phyloP scores from a whole-genome alignment of 2,113 vertebrate genomes.

The Bothrops jararaca region DNA sequence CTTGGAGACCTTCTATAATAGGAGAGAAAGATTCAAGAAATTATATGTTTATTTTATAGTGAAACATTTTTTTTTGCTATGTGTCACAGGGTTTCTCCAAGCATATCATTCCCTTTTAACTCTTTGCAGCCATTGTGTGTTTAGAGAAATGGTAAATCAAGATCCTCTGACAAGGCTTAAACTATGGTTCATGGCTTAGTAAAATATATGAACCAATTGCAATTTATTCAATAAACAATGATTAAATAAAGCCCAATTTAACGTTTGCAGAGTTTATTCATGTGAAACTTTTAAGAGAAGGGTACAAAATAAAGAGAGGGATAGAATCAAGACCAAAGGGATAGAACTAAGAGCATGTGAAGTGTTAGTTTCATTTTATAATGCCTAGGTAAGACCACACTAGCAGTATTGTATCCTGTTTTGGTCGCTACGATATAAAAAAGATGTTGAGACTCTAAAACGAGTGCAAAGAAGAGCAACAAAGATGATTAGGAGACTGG shows the following conservation, averaged over 20 bases:
- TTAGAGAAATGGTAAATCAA: neutral
- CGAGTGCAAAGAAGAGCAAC: neutral
- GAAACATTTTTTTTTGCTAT: conserved; percentile 43
- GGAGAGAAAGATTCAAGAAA: neutral
- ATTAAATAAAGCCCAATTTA: neutral
- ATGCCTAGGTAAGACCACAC: neutral
- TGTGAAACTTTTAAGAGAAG: neutral
- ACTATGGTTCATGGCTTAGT: neutral
- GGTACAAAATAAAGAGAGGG: neutral
- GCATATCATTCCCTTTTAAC: neutral
- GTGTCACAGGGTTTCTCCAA: conserved; percentile 8
- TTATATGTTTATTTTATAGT: conserved; percentile 8
- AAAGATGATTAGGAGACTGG: neutral
- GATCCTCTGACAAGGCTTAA: neutral
- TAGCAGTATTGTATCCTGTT: neutral
- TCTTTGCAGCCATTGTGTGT: neutral
- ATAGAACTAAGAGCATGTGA: neutral
- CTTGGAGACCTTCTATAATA: neutral
- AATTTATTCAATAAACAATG: neutral
- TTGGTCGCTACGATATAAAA: neutral
- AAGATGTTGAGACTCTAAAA: neutral
- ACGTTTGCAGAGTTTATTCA: neutral
- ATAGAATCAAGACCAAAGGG: neutral
- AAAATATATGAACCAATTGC: neutral
- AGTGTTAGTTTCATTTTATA: neutral